Conservation (phyloP, 2,113 vertebrate species). For the Bufo bufo region DNA sequence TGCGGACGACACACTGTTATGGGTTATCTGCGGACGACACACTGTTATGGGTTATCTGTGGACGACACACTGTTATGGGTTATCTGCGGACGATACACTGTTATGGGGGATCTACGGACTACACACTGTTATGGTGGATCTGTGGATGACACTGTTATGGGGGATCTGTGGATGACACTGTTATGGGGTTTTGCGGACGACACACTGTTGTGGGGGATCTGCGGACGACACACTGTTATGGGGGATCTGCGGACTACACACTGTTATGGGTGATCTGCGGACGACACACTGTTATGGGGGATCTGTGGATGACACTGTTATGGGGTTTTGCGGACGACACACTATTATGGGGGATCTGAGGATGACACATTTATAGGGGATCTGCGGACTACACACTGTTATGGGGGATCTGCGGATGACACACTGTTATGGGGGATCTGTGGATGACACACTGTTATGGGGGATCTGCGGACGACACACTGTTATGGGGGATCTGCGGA, state of each 20-base stretch:
- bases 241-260: neutral
- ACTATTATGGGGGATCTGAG: neutral
- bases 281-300: neutral
- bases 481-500: neutral
- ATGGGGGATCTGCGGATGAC: neutral
- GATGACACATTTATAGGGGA: neutral
- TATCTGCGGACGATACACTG: no score
- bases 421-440: neutral
- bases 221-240: neutral
- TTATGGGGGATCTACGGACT: no score
- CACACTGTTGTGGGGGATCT: neutral
- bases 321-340: no score
- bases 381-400: neutral
- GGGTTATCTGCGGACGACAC: neutral
- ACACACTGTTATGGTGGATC: no score
- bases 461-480: neutral
- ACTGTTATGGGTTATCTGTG: neutral
- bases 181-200: no score
- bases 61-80: neutral
- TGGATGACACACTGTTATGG: neutral
- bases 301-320: no score
- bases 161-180: neutral
- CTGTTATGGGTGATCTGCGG: neutral
- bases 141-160: no score
- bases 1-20: neutral